Evolutionary conservation across 1,140 invertebrate genomes (phyloP).

Genomic region (Panulirus ornatus): DNA sequence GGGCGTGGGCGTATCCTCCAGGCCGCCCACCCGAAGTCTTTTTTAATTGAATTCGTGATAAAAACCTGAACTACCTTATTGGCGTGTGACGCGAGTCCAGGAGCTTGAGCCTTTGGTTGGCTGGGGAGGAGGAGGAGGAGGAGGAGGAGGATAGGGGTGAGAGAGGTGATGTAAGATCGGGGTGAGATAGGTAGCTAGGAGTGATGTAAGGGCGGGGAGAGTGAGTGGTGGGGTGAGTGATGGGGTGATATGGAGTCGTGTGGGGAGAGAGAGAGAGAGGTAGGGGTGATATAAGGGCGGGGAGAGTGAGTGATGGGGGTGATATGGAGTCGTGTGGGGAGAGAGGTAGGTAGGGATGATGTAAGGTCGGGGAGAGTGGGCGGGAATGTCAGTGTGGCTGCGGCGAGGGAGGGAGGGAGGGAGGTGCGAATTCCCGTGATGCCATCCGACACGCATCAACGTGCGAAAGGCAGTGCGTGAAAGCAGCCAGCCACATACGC

Average conservation of each 20-base stretch:
- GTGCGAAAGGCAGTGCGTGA: too few species aligned
- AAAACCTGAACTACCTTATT: neutral
- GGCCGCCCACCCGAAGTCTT: neutral
- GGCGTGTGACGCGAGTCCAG: neutral
- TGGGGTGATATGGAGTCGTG: too few species aligned
- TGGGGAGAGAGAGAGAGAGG: neutral
- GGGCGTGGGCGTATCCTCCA: neutral
- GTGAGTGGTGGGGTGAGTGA: neutral
- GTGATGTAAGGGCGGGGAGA: neutral
- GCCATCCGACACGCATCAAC: too few species aligned
- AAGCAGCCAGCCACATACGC: too few species aligned
- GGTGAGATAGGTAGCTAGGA: neutral
- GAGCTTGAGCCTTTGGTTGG: too few species aligned
- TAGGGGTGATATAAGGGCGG: neutral
- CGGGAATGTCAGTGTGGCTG: too few species aligned
- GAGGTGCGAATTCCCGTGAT: too few species aligned
- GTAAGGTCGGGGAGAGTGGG: too few species aligned
- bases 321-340: too few species aligned
- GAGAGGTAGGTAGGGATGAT: too few species aligned
- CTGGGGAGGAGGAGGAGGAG: neutral
- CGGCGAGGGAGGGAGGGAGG: too few species aligned
- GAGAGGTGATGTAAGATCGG: neutral
- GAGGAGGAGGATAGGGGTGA: neutral
- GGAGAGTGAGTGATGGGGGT: too few species aligned
- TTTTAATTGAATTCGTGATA: conserved; percentile 13